A percentile compares a stretch with the other conserved stretches of the same genome.
Evolutionary conservation across 2,888 invertebrate genomes (phyloP).

Genomic region (Drosophila demipolita): DNA sequence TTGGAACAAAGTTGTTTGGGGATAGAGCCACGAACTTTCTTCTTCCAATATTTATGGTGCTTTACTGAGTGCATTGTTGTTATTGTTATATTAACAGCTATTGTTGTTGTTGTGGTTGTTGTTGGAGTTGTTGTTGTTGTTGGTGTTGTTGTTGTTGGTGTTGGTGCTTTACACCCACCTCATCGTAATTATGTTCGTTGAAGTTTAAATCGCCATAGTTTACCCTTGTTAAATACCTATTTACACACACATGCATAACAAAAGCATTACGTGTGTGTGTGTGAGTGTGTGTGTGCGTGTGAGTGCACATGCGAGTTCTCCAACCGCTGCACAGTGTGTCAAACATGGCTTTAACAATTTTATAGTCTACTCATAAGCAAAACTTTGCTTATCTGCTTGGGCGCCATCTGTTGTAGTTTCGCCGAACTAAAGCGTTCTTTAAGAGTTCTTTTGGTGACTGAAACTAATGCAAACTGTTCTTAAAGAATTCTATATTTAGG

Average conservation of each 20-base stretch:
- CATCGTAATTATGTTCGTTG: constrained; percentile 49
- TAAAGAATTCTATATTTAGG: not conserved
- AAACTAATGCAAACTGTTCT: not conserved
- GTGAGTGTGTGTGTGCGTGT: not conserved
- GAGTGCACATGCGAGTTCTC: constrained; percentile 10
- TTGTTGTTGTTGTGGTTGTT: constrained; percentile 12
- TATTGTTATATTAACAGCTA: constrained; percentile 30
- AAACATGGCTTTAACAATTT: not conserved
- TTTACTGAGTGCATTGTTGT: constrained; percentile 66
- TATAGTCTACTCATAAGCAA: not conserved
- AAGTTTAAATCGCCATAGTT: constrained; percentile 51
- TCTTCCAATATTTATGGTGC: constrained; percentile 64
- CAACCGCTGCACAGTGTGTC: constrained; percentile 46
- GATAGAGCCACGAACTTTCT: constrained; percentile 65
- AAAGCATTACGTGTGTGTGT: constrained; percentile 8
- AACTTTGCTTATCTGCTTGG: not conserved
- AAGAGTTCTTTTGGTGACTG: not conserved
- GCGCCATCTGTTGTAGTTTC: not conserved
- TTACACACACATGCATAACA: constrained; percentile 6
- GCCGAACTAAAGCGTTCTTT: not conserved
- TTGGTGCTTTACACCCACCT: constrained; percentile 48
- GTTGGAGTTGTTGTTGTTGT: not conserved
- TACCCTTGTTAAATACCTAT: constrained; percentile 58
- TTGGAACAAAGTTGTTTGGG: constrained; percentile 30
- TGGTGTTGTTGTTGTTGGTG: constrained; percentile 6